Base-by-base conservation (phyloP, 2,113 vertebrate species). In the Leucosticte australis region DNA sequence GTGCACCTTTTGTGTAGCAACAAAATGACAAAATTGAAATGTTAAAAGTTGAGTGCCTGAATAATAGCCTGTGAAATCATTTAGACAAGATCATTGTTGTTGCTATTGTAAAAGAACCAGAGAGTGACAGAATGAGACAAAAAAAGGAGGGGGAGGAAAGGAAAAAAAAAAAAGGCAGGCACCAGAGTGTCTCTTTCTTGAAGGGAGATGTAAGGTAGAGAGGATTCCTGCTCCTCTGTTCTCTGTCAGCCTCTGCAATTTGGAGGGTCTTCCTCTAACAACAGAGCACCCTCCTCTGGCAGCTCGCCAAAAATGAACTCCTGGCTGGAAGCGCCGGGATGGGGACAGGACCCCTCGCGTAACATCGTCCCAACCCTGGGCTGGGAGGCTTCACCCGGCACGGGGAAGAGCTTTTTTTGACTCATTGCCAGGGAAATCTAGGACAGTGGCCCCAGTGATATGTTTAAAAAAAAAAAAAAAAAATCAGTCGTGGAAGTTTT, bases 211-310 rank as follows among this genome's bases (percentile, higher is more conserved):
- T 68, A 86, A 95, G 96, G 92, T 89, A 64, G 83, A 92, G 95
- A 92, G 96, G 88, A 95, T 96, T 95, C 84, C 71, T 85, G 23
- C 79, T 96, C 90, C 57, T 90, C 80, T 91, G 37, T 70, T 91
- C 77, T 62, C 31, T 80, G 69, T 81, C 93, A 93, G 78, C 74
- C 87, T 94, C 74, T 94, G 65, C 73, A 76, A 22, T 76, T 96
- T 90, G 83, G 86, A 97, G 76, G 82, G 90, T 88, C 96, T 97
- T 97, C 92, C 12, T 73, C 97, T 97, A 98, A 98, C 98, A 97
- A 81, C 94, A 98, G 98, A 97, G 98, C 98, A 98, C 98, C 98
- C 98, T 98, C 98, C 95, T 97, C 98, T 98, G 98, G 98, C 98
- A 98, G 96, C 97, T 96, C 90, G 97, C 98, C 98, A 96, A 98